Base-by-base conservation (phyloP, 2,113 vertebrate species). In the Gila orcuttii region DNA sequence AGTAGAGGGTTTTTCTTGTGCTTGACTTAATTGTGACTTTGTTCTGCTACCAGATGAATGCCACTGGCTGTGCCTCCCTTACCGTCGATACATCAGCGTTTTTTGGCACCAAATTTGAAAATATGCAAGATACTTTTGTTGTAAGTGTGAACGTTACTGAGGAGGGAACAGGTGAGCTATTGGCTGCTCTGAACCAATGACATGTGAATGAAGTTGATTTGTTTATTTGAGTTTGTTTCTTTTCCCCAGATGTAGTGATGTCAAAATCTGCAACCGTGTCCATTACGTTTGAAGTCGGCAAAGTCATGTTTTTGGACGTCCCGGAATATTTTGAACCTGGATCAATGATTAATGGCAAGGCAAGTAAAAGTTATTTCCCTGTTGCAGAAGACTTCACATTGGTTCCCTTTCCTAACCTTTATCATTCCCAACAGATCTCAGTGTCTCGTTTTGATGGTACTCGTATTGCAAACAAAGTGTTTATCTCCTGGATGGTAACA, bases 151-250 rank as follows among this genome's bases (percentile, higher is more conserved):
- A 55, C 1, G 31, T 93, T 36, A 85, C 87, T 73, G 94, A 95
- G 45, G 91, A 93, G 11, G 94, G 92, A 2, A 94, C 94, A 74
- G 93, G 94, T 85, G 78, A 88, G 88, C 69, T 6, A 36, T 17
- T 55, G 4, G 15, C 1, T 11, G 31, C 68, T 47, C 33, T 23
- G 8, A 11, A 0, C 39, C 21, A 45, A 28, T 10, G 11, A 2
- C 9, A 47, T 6, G 7, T 8, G 50, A 2, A 17, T 52, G 47
- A 7, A 50, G 1, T 0, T 2, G 33, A 1, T 39, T 9, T 11
- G 33, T 33, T 33, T 33, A 33, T 33, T 33, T 4, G 28, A 33
- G 33, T 33, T 33, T n/a, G n/a, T 33, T 33, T 33, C 33, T 33
- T 4, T 33, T 33, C 33, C 3, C 3, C 33, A 33, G 33, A 33